phyloP scores from a whole-genome alignment of 2,113 vertebrate genomes.

The Heliornis fulica region DNA sequence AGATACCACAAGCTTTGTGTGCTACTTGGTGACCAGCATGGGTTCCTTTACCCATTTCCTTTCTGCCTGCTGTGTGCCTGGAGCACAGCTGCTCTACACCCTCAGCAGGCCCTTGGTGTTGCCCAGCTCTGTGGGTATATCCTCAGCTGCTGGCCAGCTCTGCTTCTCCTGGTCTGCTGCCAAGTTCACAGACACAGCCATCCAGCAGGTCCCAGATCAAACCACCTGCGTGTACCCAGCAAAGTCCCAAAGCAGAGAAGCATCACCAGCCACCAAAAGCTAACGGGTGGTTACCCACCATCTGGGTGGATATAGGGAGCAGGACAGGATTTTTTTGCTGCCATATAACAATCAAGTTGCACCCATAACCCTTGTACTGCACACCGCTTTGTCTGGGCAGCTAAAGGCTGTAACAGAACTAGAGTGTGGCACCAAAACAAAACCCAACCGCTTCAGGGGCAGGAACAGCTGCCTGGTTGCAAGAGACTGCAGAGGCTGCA shows the following conservation, averaged over 20 bases:
- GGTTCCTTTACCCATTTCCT: neutral
- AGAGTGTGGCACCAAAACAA: neutral
- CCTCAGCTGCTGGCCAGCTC: no score
- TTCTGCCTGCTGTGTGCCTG: neutral
- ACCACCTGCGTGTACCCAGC: neutral
- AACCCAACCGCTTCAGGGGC: neutral
- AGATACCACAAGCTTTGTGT: neutral
- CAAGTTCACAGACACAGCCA: neutral
- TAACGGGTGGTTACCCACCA: neutral
- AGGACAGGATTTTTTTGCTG: neutral
- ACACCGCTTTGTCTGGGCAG: neutral
- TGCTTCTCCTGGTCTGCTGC: neutral
- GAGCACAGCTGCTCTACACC: neutral
- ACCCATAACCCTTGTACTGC: neutral
- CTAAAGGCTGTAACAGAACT: neutral
- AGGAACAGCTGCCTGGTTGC: neutral
- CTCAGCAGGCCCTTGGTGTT: no score
- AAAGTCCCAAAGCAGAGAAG: neutral
- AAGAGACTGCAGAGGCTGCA: neutral
- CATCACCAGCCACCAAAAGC: neutral
- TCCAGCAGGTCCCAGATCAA: neutral
- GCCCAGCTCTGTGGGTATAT: no score
- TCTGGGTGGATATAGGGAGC: neutral
- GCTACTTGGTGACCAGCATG: neutral
- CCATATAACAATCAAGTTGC: neutral